Evolutionary conservation across 2,888 invertebrate species (phyloP).

Genomic region (Catocala fraxini): DNA sequence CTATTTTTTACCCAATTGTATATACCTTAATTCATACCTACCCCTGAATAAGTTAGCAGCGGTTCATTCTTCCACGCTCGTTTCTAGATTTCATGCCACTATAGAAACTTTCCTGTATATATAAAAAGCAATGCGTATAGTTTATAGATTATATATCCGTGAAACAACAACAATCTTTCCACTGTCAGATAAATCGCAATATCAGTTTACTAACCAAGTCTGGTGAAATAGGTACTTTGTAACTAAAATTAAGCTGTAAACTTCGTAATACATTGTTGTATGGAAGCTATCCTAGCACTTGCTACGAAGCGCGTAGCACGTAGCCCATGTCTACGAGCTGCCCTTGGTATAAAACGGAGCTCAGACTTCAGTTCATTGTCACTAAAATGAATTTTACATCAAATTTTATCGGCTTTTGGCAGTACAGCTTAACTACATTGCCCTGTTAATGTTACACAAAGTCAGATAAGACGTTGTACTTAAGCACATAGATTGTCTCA

Average conservation of each 20-base stretch:
- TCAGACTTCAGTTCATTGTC: slow-evolving; percentile 13
- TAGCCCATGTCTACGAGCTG: slow-evolving; percentile 24
- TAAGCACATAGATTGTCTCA: too few relatives aligned
- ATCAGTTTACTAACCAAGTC: neutral
- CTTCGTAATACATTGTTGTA: slow-evolving; percentile 28
- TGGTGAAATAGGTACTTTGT: slow-evolving; percentile 11
- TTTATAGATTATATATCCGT: too few relatives aligned
- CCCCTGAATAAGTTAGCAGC: too few relatives aligned
- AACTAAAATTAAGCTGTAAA: slow-evolving; percentile 32
- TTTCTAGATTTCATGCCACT: too few relatives aligned
- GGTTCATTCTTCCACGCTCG: too few relatives aligned
- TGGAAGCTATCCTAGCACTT: slow-evolving; percentile 30
- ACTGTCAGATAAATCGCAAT: neutral
- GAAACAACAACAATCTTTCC: neutral
- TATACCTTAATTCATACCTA: too few relatives aligned
- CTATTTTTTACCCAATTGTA: too few relatives aligned
- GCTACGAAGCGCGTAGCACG: slow-evolving; percentile 32
- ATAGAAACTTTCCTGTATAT: too few relatives aligned
- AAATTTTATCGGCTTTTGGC: neutral
- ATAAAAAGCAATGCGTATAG: too few relatives aligned
- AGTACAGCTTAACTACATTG: neutral
- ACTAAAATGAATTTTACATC: slow-evolving; percentile 13
- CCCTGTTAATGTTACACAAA: slow-evolving; percentile 1
- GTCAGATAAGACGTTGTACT: neutral
- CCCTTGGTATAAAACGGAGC: slow-evolving; percentile 18